Evolutionary conservation across 2,888 invertebrate genomes (phyloP), one percentile per base, ranked within the genome.

Genomic region (Trichopria drosophilae): DNA sequence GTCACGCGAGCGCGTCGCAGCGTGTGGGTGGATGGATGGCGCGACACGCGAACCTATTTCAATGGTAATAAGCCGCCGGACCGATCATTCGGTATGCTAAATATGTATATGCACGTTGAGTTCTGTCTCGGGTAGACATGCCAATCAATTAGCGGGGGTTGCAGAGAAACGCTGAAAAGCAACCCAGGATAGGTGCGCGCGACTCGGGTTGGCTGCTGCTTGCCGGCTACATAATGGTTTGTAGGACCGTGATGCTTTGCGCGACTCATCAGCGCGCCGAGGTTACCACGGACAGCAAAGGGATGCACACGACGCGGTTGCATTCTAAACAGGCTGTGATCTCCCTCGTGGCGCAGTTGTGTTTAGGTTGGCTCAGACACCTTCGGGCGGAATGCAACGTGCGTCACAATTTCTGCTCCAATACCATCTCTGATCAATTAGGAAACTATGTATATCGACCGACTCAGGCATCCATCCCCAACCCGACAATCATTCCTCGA

Each of bases 21-120:
- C n/a, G n/a, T n/a, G n/a, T n/a, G n/a, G n/a, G n/a, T n/a, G n/a
- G n/a, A n/a, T n/a, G n/a, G n/a, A n/a, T n/a, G n/a, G n/a, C n/a
- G n/a, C n/a, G 18, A 20, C 29, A 40, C 46, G 51, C 37, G 43
- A 51, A 52, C 43, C 55, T 63, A 67, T 68, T 68, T 67, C 66
- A 64, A 67, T 67, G 66, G 63, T 67, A 68, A 68, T 67, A 64
- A 68, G 65, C 61, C 62, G 62, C 46, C 64, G 66, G 65, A 62
- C 63, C 69, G 62, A 68, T 68, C 69, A 64, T 66, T 62, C 63
- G 64, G 57, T 61, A 63, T 63, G 67, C 64, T 66, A 68, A 70
- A 70, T 70, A 65, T 66, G 68, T 66, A 64, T 66, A 64, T 64
- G 61, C 62, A 58, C 55, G 56, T 46, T 54, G 55, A 61, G 59